A percentile compares a stretch with the other conserved stretches of the same genome.
phyloP scores from a whole-genome alignment of 2,888 invertebrate species.

The Myopa testacea region DNA sequence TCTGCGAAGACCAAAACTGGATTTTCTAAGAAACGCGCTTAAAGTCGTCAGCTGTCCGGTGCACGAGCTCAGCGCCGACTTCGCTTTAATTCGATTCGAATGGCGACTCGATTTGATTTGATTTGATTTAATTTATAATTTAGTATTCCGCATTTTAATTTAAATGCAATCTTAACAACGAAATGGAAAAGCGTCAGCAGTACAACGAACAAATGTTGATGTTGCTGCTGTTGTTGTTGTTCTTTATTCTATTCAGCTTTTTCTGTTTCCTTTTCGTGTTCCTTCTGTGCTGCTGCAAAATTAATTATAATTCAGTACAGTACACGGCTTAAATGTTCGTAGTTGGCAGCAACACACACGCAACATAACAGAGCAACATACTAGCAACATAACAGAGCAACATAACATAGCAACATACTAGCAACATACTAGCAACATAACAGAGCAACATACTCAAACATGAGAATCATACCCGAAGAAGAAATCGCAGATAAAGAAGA shows the following conservation, averaged over 20 bases:
- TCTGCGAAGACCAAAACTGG: conserved; percentile 51
- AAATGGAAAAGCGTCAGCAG: not conserved
- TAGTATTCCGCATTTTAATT: conserved; percentile 28
- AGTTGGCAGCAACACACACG: not conserved
- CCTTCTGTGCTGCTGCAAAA: not conserved
- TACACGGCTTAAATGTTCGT: not conserved
- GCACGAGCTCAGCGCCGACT: conserved; percentile 1
- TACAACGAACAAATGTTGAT: not conserved
- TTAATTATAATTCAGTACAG: conserved; percentile 7
- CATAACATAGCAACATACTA: too few relatives aligned
- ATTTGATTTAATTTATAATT: conserved; percentile 20
- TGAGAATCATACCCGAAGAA: too few relatives aligned
- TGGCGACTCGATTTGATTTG: conserved; percentile 4
- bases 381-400: not conserved
- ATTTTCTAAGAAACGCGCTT: conserved; percentile 50
- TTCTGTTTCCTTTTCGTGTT: not conserved
- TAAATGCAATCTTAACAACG: conserved; percentile 1
- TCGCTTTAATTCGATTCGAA: conserved; percentile 13
- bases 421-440: not conserved
- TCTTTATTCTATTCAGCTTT: not conserved
- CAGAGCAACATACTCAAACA: not conserved
- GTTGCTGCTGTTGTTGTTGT: not conserved
- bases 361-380: not conserved
- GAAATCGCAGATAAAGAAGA: too few relatives aligned
- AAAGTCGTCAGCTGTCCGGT: conserved; percentile 24